Percentiles rank a stretch among this genome's conserved stretches.
These are phyloP conservation scores for Hypanus sabinus DNA, from an alignment of 2,113 vertebrate genomes.

Conservation along the genomic window DNA sequence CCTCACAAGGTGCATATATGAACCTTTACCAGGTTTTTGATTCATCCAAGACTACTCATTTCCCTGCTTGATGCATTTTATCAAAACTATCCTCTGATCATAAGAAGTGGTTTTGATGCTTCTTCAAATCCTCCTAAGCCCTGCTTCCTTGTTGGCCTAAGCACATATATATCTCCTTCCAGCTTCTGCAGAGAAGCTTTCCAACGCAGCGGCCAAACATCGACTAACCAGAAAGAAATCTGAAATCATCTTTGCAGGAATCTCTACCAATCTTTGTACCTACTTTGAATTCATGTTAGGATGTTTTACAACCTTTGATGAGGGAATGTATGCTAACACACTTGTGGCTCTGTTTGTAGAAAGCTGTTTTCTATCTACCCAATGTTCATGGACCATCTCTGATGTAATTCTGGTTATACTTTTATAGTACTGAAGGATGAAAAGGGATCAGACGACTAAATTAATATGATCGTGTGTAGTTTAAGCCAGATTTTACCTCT, in stretches of 20 bases:
- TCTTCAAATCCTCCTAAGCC: neutral
- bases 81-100: neutral
- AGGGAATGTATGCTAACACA: neutral
- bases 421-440: neutral
- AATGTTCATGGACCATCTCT: neutral
- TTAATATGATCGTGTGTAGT: neutral
- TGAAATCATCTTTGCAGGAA: neutral
- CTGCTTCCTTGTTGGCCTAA: neutral
- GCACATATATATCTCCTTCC: neutral
- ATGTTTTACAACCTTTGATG: neutral
- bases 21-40: neutral
- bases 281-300: neutral
- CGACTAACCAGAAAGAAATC: neutral
- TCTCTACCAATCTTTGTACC: neutral
- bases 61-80: neutral
- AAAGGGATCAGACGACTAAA: neutral
- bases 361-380: neutral
- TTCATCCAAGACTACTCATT: neutral
- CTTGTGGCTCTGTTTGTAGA: neutral
- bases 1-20: too few relatives aligned
- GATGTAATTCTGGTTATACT: neutral
- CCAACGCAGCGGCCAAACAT: neutral
- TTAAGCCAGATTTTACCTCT: neutral
- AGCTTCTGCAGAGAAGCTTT: neutral
- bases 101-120: neutral